Evolutionary conservation across 1,140 invertebrate genomes (phyloP).

Genomic region (Leptinotarsa texana): DNA sequence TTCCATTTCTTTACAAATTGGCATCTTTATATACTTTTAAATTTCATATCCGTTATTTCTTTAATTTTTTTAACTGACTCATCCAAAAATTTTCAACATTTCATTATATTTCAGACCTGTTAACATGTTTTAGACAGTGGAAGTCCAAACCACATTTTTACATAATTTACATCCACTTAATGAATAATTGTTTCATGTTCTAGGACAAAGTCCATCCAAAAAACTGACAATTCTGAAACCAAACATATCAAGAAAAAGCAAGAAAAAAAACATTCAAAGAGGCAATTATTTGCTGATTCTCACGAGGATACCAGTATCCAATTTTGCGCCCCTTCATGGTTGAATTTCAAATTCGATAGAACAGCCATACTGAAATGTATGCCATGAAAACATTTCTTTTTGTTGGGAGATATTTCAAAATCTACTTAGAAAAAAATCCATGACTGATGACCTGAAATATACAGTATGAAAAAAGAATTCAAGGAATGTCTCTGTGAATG

Average conservation of each 20-base stretch:
- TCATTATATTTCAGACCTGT: background rate
- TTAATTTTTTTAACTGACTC: too few species aligned
- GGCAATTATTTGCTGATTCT: slow-evolving; percentile 58
- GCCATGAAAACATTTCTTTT: too few species aligned
- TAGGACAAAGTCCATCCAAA: slow-evolving; percentile 32
- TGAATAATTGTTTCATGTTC: background rate
- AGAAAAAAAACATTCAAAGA: slow-evolving; percentile 57
- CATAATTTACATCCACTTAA: background rate
- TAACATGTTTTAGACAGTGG: too few species aligned
- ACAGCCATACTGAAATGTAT: slow-evolving; percentile 62
- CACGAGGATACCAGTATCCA: slow-evolving; percentile 35
- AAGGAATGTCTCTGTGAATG: too few species aligned
- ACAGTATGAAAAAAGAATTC: too few species aligned
- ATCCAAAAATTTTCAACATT: background rate
- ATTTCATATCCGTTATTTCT: background rate
- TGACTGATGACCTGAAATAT: too few species aligned
- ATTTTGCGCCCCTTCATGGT: slow-evolving; percentile 63
- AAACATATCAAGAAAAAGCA: slow-evolving; percentile 40
- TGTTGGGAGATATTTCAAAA: too few species aligned
- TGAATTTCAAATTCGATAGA: slow-evolving; percentile 64
- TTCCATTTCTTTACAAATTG: too few species aligned
- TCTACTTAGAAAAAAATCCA: too few species aligned
- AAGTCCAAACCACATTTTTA: background rate
- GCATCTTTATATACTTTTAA: background rate
- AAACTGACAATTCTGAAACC: slow-evolving; percentile 48